Evolutionary conservation across 2,888 invertebrate species (phyloP).

Genomic region (Leptinotarsa juncta): DNA sequence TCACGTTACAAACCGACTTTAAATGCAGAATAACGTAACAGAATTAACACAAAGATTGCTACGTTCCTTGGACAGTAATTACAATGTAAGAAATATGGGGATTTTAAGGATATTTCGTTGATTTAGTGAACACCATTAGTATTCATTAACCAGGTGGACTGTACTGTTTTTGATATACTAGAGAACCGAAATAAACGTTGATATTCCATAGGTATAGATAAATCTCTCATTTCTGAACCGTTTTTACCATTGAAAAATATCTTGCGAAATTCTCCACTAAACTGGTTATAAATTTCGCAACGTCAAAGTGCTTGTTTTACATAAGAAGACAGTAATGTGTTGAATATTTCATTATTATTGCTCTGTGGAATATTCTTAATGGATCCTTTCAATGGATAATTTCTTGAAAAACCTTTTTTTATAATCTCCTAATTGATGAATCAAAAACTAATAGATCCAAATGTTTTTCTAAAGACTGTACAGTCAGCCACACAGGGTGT

Average conservation of each 20-base stretch:
- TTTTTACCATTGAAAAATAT: conserved; percentile 36
- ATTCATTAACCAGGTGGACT: conserved; percentile 60
- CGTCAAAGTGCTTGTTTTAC: conserved; percentile 55
- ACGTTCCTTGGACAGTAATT: conserved; percentile 95
- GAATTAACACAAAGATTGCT: conserved; percentile 96
- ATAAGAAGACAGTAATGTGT: conserved; percentile 53
- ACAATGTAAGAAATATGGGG: conserved; percentile 88
- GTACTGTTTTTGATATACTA: conserved; percentile 56
- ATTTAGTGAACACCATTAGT: conserved; percentile 54
- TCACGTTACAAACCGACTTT: conserved; percentile 69
- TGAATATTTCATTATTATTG: conserved; percentile 42
- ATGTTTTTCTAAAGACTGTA: conserved; percentile 38
- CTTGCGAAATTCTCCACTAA: conserved; percentile 35
- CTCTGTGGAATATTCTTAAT: conserved; percentile 3
- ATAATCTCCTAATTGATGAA: too few species aligned
- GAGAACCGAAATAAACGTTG: conserved; percentile 53
- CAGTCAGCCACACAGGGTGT: conserved; percentile 50
- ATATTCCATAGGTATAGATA: conserved; percentile 40
- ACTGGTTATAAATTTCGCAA: conserved; percentile 54
- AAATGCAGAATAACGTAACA: conserved; percentile 86
- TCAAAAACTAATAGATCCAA: not conserved
- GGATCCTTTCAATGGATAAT: not conserved
- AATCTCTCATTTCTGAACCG: conserved; percentile 44
- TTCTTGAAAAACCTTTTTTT: too few species aligned
- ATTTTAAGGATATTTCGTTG: conserved; percentile 54